A percentile compares a stretch with the other conserved stretches of the same genome.
Conservation (phyloP, 2,797 vertebrate species). For the Pantherophis alleghaniensis region DNA sequence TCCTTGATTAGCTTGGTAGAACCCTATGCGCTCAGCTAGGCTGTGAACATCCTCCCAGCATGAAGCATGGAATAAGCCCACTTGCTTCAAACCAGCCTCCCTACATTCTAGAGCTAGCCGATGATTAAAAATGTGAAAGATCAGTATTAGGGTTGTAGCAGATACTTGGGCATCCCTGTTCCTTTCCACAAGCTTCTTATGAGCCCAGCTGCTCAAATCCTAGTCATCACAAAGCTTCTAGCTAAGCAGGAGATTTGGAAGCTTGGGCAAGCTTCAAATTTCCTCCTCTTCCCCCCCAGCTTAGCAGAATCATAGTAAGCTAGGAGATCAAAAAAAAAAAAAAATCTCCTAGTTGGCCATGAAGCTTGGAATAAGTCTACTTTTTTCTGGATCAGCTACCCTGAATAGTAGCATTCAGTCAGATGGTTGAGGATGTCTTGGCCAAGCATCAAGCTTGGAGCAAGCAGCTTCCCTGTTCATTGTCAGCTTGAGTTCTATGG, state of each 20-base stretch:
- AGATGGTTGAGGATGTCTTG: not conserved
- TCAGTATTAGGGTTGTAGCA: not conserved
- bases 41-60: not conserved
- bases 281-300: not conserved
- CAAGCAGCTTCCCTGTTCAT: not conserved
- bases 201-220: not conserved
- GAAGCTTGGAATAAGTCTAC: not conserved
- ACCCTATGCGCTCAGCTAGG: not conserved
- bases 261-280: not conserved
- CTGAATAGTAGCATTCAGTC: not conserved
- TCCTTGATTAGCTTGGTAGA: not conserved
- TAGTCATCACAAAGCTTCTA: not conserved
- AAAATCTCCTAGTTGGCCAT: not conserved
- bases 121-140: not conserved
- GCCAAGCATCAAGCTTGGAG: not conserved
- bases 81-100: not conserved
- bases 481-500: not conserved
- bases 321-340: not conserved
- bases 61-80: not conserved
- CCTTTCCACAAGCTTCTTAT: not conserved
- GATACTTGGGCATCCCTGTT: not conserved
- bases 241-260: not conserved
- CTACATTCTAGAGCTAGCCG: not conserved
- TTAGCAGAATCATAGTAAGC: not conserved
- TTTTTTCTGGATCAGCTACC: not conserved